phyloP scores from a whole-genome alignment of 2,113 vertebrate genomes.

The Macrotis lagotis region DNA sequence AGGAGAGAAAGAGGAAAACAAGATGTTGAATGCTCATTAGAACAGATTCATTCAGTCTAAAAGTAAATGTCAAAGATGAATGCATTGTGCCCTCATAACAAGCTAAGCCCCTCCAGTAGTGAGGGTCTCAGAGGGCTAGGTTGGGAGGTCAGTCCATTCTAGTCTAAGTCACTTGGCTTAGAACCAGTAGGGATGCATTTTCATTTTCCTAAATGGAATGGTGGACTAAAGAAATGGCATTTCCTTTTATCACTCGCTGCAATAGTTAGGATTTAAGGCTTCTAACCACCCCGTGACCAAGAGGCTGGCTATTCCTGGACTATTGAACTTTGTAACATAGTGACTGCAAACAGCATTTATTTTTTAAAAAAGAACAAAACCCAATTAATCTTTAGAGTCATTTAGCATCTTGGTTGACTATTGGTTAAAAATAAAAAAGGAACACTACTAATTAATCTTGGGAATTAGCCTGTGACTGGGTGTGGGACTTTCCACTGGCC shows the following conservation, averaged over 20 bases:
- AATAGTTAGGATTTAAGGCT: background rate
- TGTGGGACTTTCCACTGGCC: slow-evolving; percentile 56
- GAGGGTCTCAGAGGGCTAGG: background rate
- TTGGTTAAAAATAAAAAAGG: slow-evolving; percentile 78
- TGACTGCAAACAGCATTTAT: slow-evolving; percentile 69
- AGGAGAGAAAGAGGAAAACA: background rate
- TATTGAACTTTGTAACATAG: slow-evolving; percentile 3
- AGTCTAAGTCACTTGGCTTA: background rate
- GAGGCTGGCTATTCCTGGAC: background rate
- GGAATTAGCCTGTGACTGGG: slow-evolving; percentile 65
- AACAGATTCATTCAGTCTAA: slow-evolving; percentile 7
- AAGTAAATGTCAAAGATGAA: background rate
- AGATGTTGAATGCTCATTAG: background rate
- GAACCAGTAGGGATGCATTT: background rate
- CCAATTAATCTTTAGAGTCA: slow-evolving; percentile 70
- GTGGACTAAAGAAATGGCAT: slow-evolving; percentile 12
- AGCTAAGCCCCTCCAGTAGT: background rate
- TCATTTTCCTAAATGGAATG: background rate
- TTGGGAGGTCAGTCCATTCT: background rate
- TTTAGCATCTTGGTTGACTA: slow-evolving; percentile 77
- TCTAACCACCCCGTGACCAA: background rate
- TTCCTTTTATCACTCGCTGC: background rate
- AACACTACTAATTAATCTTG: slow-evolving; percentile 54
- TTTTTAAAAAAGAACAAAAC: slow-evolving; percentile 63
- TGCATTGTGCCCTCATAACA: background rate